These are phyloP conservation scores for Thryonomys swinderianus DNA, from an alignment of 2,113 vertebrate genomes.

Conservation along the genomic window DNA sequence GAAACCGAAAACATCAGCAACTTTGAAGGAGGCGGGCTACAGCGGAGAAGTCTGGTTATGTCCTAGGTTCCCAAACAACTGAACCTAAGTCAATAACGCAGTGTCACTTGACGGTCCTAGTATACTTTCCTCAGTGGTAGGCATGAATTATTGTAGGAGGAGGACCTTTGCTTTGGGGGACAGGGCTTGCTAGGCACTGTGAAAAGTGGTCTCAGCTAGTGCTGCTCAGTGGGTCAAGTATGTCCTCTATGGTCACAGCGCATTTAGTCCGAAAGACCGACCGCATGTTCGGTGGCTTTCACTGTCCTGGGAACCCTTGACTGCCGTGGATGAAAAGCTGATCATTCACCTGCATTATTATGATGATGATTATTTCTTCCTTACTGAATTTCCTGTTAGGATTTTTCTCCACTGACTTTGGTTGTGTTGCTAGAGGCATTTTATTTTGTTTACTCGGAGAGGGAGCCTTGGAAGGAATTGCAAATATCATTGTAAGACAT, in stretches of 20 bases:
- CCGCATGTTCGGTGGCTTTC: neutral
- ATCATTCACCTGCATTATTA: neutral
- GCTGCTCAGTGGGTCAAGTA: neutral
- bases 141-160: neutral
- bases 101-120: neutral
- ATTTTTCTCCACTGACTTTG: slow-evolving; percentile 23
- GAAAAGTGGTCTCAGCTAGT: neutral
- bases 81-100: neutral
- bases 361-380: neutral
- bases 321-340: neutral
- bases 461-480: neutral
- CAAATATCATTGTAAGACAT: neutral
- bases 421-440: neutral
- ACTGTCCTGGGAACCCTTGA: neutral
- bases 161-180: slow-evolving; percentile 34
- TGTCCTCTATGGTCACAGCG: neutral
- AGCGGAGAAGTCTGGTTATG: neutral
- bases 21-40: slow-evolving; percentile 4
- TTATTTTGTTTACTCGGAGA: neutral
- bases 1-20: neutral
- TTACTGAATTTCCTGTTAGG: slow-evolving; percentile 9
- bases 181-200: neutral
- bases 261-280: slow-evolving; percentile 1
- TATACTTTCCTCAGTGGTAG: slow-evolving; percentile 1
- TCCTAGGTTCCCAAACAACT: slow-evolving; percentile 10